Evolutionary conservation across 2,113 vertebrate species (phyloP).

Genomic region (Lichenostomus cassidix): DNA sequence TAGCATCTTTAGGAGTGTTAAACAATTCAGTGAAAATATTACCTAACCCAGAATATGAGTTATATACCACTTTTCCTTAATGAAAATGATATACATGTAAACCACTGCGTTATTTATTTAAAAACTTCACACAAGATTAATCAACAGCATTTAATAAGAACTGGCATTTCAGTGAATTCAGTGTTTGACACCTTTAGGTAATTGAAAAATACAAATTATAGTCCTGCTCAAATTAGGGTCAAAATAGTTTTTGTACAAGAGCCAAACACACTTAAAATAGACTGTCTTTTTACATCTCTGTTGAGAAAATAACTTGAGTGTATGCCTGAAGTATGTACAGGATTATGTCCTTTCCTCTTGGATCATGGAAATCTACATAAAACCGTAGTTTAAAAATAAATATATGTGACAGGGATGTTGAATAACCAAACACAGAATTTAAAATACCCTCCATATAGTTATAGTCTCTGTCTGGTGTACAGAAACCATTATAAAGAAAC

Average conservation of each 20-base stretch:
- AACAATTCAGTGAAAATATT: not conserved
- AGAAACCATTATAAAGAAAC: not conserved
- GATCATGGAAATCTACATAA: not conserved
- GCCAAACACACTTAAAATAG: not conserved
- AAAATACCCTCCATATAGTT: not conserved
- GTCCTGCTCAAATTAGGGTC: not conserved
- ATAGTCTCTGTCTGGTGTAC: not conserved
- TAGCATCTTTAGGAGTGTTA: not conserved
- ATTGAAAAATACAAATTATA: not conserved
- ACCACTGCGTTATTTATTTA: not conserved
- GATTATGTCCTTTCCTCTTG: not conserved
- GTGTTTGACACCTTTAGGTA: not conserved
- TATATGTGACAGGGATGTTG: not conserved
- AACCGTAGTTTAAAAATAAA: not conserved
- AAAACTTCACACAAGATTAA: not conserved
- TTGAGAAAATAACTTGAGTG: not conserved
- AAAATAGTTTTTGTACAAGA: not conserved
- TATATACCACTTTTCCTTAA: not conserved
- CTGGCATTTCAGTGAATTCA: not conserved
- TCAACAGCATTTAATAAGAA: not conserved
- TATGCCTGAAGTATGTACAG: not conserved
- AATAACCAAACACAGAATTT: not conserved
- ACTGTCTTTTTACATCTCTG: not conserved
- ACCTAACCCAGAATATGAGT: not conserved
- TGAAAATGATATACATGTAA: not conserved